phyloP scores from a whole-genome alignment of 2,797 vertebrate genomes.

The Danio albolineatus region DNA sequence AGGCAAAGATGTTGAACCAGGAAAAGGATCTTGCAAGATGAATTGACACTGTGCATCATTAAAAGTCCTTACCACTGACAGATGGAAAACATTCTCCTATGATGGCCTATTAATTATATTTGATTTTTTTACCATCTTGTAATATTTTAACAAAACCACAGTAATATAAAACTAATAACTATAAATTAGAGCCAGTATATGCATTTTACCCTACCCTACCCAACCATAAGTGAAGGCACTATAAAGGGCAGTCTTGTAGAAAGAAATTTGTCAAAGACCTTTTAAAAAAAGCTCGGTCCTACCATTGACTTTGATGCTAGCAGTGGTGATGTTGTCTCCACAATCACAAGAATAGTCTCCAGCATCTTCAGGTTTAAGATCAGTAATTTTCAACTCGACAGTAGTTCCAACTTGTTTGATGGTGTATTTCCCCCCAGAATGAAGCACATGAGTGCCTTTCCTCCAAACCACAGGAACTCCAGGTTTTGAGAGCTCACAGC shows the following conservation, averaged over 20 bases:
- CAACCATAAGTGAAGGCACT: background rate
- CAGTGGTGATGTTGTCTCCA: conserved; percentile 74
- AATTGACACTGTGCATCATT: background rate
- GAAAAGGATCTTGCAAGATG: background rate
- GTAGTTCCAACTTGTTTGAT: conserved; percentile 70
- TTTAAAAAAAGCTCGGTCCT: conserved; percentile 60
- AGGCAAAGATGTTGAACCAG: background rate
- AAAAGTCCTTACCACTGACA: background rate
- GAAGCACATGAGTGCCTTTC: conserved; percentile 68
- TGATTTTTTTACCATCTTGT: background rate
- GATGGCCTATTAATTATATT: background rate
- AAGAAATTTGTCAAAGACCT: background rate
- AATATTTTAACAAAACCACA: background rate
- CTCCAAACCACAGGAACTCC: conserved; percentile 77
- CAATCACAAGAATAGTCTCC: conserved; percentile 80
- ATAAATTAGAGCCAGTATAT: background rate
- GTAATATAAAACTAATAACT: background rate
- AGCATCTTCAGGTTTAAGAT: conserved; percentile 77
- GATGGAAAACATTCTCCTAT: background rate
- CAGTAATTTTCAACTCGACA: conserved; percentile 81
- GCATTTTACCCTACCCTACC: background rate
- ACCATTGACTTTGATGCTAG: conserved; percentile 82
- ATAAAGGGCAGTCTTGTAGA: background rate
- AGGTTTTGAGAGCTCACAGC: conserved; percentile 74
- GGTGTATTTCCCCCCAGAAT: conserved; percentile 75